Base-by-base conservation (phyloP, 1,140 invertebrate species). In the Camponotus pennsylvanicus region DNA sequence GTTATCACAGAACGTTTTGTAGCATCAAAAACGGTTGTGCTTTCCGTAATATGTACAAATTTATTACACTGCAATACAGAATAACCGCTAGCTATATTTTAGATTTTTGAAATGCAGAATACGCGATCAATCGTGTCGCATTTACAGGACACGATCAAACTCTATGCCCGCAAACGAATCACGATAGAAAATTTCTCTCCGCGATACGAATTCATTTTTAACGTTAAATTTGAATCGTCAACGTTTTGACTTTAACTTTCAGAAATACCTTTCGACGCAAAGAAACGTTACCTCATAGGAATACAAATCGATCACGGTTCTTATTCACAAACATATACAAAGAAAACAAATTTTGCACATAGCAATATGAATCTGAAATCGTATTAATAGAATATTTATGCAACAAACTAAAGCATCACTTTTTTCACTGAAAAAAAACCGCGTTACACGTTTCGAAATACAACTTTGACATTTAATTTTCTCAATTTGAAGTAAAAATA, bases 1-100 rank as follows among this genome's bases (percentile, higher is more conserved):
- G 69, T 83, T 83, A 83, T 83, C 79, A 83, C 40, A 45, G 79
- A 13, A 75, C 55, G 40, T 83, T 83, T 83, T 83, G 69, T 61
- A 83, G 32, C 42, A 57, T 57, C 27, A 37, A 83, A 83, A 73
- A 63, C 69, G 40, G 6, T 27, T 27, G 27, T 21, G 55, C 27
- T 75, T 61, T 34, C 7, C 55, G 40, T 82, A 82, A 83, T 75
- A 70, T 40, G 40, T 61, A 37, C 79, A 83, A 73, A 83, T 83
- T 73, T 83, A 57, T 83, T 83, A 75, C 49, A 66, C 55, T 61
- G 40, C 37, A n/a, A 75, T 83, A 61, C n/a, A 27, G 42, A 75
- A 83, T 83, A 83, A 83, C 40, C 67, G 67, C 37, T 32, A 83
- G 57, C 40, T 45, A 63, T 83, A 75, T 83, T 75, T 83, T 40